Conservation (phyloP, 2,888 invertebrate genomes). For the Dyspetes luteomarginatus region DNA sequence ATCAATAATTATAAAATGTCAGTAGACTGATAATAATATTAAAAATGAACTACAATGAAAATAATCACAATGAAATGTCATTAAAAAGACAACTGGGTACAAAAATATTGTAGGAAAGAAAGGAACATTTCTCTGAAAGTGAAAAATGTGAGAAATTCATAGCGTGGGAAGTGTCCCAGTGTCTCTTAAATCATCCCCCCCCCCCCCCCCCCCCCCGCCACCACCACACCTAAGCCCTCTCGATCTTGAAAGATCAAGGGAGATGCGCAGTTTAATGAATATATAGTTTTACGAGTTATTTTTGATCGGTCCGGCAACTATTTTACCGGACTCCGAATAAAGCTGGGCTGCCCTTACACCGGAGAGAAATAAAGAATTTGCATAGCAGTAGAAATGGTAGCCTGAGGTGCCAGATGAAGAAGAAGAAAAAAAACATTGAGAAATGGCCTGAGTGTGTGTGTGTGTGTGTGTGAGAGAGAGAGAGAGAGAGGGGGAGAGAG, state of each 20-base stretch:
- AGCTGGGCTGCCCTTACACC: constrained; percentile 36
- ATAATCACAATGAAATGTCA: neutral
- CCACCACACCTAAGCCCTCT: neutral
- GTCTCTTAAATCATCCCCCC: constrained; percentile 1
- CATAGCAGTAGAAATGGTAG: constrained; percentile 28
- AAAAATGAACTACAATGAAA: too few relatives aligned
- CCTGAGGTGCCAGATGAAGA: constrained; percentile 26
- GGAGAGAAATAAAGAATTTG: constrained; percentile 62
- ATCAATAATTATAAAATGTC: too few relatives aligned
- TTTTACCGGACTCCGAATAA: constrained; percentile 51
- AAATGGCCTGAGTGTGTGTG: constrained; percentile 60
- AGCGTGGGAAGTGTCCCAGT: neutral
- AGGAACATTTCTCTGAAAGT: too few relatives aligned
- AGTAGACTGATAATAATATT: too few relatives aligned
- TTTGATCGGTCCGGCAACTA: constrained; percentile 46
- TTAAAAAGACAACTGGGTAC: too few relatives aligned
- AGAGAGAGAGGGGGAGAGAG: too few relatives aligned
- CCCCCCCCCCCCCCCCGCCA: too few relatives aligned
- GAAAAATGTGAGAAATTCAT: too few relatives aligned
- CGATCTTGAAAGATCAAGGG: neutral
- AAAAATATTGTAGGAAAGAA: too few relatives aligned
- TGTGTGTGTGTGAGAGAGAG: too few relatives aligned
- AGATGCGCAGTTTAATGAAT: constrained; percentile 25
- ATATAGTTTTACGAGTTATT: constrained; percentile 51
- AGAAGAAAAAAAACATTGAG: constrained; percentile 24